Evolutionary conservation across 2,113 vertebrate genomes (phyloP).

Genomic region (Leucoraja erinaceus): DNA sequence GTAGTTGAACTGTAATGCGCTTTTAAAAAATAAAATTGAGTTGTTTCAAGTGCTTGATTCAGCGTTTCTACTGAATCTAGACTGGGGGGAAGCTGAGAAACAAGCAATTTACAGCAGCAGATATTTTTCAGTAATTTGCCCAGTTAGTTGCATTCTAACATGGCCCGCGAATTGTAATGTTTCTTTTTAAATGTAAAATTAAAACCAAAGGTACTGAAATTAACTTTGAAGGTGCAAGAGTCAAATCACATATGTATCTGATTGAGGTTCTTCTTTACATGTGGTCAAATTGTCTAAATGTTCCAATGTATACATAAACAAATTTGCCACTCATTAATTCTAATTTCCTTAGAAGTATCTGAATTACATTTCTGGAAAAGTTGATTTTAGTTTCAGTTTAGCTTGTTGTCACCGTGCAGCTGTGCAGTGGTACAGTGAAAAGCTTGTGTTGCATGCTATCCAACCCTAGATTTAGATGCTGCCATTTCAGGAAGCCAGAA

Average conservation of each 20-base stretch:
- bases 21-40: no score
- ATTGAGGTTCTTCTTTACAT: no score
- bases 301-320: not conserved
- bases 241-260: not conserved
- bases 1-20: no score
- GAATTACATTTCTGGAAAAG: conserved; percentile 6
- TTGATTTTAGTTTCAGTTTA: not conserved
- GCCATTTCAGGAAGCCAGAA: not conserved
- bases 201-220: not conserved
- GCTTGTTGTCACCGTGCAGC: no score
- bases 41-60: no score
- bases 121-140: not conserved
- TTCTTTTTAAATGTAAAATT: not conserved
- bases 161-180: not conserved
- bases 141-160: not conserved
- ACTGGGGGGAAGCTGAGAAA: no score
- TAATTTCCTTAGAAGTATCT: not conserved
- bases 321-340: not conserved
- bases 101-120: not conserved
- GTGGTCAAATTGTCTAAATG: not conserved
- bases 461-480: no score
- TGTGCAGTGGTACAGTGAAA: no score
- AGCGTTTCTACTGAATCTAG: no score
- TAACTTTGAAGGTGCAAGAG: not conserved
- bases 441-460: no score